Base-by-base conservation (phyloP, 23 tunicate genomes). In the Botrylloides violaceus region DNA sequence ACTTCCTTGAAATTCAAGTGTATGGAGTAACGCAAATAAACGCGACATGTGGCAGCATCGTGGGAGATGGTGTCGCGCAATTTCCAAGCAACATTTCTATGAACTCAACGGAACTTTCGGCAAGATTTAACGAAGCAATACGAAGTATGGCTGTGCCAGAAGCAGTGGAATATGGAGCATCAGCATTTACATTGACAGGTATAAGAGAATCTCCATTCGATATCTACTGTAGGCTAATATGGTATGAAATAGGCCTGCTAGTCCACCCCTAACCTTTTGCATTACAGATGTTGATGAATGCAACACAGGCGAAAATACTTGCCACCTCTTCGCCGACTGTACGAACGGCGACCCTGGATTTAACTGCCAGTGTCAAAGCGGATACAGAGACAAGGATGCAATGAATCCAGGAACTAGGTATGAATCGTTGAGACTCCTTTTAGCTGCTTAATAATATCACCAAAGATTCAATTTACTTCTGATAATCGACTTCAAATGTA, bases 221-320 rank as follows among this genome's bases (percentile, higher is more conserved):
- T n/a, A n/a, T n/a, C n/a, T n/a, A n/a, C n/a, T n/a, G n/a, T n/a
- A n/a, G n/a, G n/a, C n/a, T n/a, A n/a, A n/a, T n/a, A n/a, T n/a
- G n/a, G n/a, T n/a, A n/a, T n/a, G n/a, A n/a, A n/a, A n/a, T n/a
- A n/a, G n/a, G n/a, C n/a, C n/a, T n/a, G n/a, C n/a, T n/a, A n/a
- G n/a, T n/a, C n/a, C n/a, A n/a, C n/a, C n/a, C n/a, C n/a, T n/a
- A n/a, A n/a, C n/a, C n/a, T 49, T 72, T 72, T 72, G 5, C 19
- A 22, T n/a, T 53, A 21, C 63, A 79, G 83, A 79, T 66, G 50
- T 79, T 22, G 33, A 79, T 36, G 83, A 79, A 57, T 79, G 83
- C 32, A 25, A 66, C 9, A 58, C 61, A 0, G 30, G 39, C 32
- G 34, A 79, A 58, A 66, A 38, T 2, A 58, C 62, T 3, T 79